Conservation (phyloP, 2,888 invertebrate species). For the Branchipolynoe longqiensis region DNA sequence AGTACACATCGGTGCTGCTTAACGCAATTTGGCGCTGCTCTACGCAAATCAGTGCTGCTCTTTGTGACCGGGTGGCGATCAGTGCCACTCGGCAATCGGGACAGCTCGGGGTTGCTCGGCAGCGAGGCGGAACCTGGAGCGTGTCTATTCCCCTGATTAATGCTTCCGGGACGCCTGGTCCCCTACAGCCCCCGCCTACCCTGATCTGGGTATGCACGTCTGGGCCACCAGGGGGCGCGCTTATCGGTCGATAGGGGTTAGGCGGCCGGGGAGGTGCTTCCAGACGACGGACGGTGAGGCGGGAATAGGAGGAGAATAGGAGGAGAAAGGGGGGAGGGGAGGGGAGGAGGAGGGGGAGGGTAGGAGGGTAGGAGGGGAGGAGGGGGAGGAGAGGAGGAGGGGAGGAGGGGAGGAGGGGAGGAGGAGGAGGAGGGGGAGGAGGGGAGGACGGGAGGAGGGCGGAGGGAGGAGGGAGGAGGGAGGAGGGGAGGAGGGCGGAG, state of each 20-base stretch:
- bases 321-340: neutral
- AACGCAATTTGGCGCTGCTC: neutral
- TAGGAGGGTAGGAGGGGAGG: neutral
- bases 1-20: neutral
- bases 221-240: neutral
- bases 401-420: neutral
- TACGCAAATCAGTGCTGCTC: no score
- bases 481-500: neutral
- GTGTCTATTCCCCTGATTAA: no score
- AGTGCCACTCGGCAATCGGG: no score
- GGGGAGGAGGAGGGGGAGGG: neutral
- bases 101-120: no score
- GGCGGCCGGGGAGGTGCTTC: neutral
- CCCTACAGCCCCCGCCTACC: no score
- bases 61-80: no score
- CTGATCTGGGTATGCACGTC: neutral
- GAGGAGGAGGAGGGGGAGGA: neutral
- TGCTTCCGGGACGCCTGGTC: no score
- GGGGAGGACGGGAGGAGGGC: no score
- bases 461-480: neutral
- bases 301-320: neutral
- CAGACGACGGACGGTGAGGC: neutral
- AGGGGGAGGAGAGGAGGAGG: neutral
- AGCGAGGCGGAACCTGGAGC: no score
- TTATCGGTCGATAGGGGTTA: neutral